Evolutionary conservation across 1,140 invertebrate genomes (phyloP).

Genomic region (Drosophila elegans): DNA sequence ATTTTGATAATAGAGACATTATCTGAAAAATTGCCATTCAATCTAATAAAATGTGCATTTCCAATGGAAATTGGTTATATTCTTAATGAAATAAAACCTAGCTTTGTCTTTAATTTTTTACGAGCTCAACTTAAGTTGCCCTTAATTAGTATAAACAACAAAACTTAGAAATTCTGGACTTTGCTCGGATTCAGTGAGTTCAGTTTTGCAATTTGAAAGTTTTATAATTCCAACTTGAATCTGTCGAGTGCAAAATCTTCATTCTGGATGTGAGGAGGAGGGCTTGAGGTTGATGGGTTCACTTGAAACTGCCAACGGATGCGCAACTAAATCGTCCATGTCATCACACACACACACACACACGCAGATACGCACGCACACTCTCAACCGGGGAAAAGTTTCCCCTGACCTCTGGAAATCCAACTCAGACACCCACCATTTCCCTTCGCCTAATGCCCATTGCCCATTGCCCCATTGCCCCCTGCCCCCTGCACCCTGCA

Average conservation of each 20-base stretch:
- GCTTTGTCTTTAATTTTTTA: background rate
- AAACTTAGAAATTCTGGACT: conserved; percentile 22
- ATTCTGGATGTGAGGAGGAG: conserved; percentile 3
- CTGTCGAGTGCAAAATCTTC: conserved; percentile 48
- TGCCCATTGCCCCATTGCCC: background rate
- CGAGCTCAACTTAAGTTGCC: background rate
- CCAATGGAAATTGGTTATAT: no score
- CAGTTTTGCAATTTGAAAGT: conserved; percentile 33
- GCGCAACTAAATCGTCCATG: conserved; percentile 79
- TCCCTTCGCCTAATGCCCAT: background rate
- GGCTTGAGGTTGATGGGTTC: conserved; percentile 37
- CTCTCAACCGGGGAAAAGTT: conserved; percentile 16
- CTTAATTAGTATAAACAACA: conserved; percentile 1
- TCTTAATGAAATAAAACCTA: no score
- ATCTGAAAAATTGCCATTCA: no score
- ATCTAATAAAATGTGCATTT: no score
- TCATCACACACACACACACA: conserved; percentile 55
- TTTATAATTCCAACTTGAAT: conserved; percentile 33
- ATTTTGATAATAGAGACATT: no score
- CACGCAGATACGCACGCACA: conserved; percentile 20
- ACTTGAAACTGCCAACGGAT: conserved; percentile 54
- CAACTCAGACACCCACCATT: conserved; percentile 1
- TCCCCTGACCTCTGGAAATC: conserved; percentile 11
- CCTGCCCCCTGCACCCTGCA: conserved; percentile 2
- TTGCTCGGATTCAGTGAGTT: conserved; percentile 20